A percentile compares a stretch with the other conserved stretches of the same genome.
These are phyloP conservation scores for Drosophila pegasa DNA, from an alignment of 2,888 invertebrate genomes.

Conservation along the genomic window DNA sequence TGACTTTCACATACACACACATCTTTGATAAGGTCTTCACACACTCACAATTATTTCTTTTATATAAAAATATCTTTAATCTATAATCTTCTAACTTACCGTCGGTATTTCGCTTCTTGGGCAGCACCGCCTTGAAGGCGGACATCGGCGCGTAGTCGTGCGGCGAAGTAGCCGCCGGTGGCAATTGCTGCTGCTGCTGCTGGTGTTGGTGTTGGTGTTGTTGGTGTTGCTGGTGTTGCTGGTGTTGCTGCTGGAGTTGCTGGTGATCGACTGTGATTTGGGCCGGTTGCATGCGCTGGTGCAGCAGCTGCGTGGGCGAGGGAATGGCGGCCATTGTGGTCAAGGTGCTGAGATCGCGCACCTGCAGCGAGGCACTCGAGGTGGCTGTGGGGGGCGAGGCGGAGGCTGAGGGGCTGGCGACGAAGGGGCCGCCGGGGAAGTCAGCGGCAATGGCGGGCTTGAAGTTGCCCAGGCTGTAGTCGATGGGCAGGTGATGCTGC, in stretches of 20 bases:
- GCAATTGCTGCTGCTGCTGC: constrained; percentile 66
- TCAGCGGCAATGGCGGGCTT: constrained; percentile 82
- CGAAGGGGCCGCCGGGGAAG: constrained; percentile 80
- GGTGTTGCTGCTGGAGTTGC: constrained; percentile 63
- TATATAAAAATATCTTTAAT: not conserved
- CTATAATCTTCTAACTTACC: constrained; percentile 75
- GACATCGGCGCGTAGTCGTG: constrained; percentile 82
- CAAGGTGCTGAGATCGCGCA: constrained; percentile 81
- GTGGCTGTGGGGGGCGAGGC: constrained; percentile 51
- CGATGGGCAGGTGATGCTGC: constrained; percentile 82
- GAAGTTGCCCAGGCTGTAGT: constrained; percentile 83
- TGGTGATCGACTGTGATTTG: constrained; percentile 65
- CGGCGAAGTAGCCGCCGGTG: constrained; percentile 68
- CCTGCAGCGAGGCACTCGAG: constrained; percentile 70
- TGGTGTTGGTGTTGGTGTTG: constrained; percentile 51
- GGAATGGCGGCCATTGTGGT: constrained; percentile 80
- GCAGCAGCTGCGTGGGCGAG: constrained; percentile 80
- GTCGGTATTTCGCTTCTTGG: constrained; percentile 84
- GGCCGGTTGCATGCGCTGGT: constrained; percentile 77
- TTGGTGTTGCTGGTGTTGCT: constrained; percentile 50
- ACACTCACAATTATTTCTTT: not conserved
- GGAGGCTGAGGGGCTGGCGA: constrained; percentile 63
- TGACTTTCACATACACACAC: not conserved
- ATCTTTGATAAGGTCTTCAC: too few relatives aligned
- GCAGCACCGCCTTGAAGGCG: constrained; percentile 84